Evolutionary conservation across 2,888 invertebrate genomes (phyloP), one percentile per base, ranked within the genome.

Genomic region (Eugnorisma glareosa): DNA sequence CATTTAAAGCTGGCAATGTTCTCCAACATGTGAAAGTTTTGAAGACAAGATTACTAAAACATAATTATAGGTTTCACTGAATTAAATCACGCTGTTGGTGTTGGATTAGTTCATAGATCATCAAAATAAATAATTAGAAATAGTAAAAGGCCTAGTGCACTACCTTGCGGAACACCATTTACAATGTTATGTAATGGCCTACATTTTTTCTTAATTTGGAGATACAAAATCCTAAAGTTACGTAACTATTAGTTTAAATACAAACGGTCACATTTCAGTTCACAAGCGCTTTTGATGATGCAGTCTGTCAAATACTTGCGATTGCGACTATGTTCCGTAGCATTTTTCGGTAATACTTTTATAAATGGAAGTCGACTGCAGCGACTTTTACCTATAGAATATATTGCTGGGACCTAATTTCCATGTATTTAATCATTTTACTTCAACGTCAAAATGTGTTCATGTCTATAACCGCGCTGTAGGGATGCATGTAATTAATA

Each of bases 1-100:
- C 96, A 74, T 98, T 95, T 63, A 98, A 95, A 63, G 97, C 97
- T 6, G 98, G 98, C 77, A 98, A 92, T 1, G 97, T 97, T 83
- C 97, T 97, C 98, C 98, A 98, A 86, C 97, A 94, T 3, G 94
- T 94, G 64, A 96, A 93, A 0, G 94, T 91, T 90, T 95, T 96
- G 85, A 95, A 96, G 54, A 94, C 77, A 54, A 96, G 86, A 85
- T 95, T 95, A 77, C 96, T 96, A 92, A 43, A 95, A 94, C 0
- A 71, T 51, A 45, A 37, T 31, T n/a, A 1, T 43, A 31, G 7
- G 13, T 21, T 40, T 31, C 24, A n/a, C 35, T 54, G 10, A 31
- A 45, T 37, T 37, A 37, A 31, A 63, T 77, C 28, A 69, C 31
- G 24, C 10, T 40, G 21, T 37, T 31, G 24, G 18, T 43, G n/a